Conservation (phyloP, 2,113 vertebrate species). For the Peromyscus leucopus region DNA sequence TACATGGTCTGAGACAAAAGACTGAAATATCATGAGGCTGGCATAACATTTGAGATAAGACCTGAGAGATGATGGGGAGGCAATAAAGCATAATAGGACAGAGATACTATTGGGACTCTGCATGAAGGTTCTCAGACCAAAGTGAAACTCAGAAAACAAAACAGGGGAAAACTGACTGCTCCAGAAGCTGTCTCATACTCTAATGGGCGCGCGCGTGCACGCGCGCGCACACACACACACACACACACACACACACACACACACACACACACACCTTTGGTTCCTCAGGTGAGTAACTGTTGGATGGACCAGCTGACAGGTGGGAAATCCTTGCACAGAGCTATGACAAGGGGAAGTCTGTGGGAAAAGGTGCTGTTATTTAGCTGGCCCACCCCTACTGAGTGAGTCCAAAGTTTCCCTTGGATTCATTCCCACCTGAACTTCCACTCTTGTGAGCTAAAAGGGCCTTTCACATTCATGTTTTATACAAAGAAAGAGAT, state of each 20-base stretch:
- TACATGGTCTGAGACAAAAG: neutral
- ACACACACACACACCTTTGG: neutral
- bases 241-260: neutral
- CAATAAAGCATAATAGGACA: neutral
- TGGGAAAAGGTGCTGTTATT: constrained; percentile 84
- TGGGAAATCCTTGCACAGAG: constrained; percentile 85
- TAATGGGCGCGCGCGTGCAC: neutral
- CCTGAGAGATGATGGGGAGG: neutral
- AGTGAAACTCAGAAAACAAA: constrained; percentile 46
- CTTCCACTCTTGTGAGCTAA: constrained; percentile 86
- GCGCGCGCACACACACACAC: neutral
- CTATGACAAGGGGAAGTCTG: constrained; percentile 86
- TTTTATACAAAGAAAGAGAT: constrained; percentile 84
- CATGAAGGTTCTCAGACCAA: neutral
- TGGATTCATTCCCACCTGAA: constrained; percentile 88
- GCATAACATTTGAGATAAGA: neutral
- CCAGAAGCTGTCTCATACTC: neutral
- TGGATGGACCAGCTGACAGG: constrained; percentile 83
- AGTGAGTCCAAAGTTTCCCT: constrained; percentile 88
- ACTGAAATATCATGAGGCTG: neutral
- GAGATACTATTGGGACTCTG: neutral
- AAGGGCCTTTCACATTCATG: constrained; percentile 82
- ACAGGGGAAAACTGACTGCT: neutral
- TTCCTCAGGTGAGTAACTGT: constrained; percentile 83
- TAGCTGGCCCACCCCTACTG: constrained; percentile 85